phyloP scores from a whole-genome alignment of 37 sponge, comb jelly and placozoan genomes.

The Halichondria panicea region DNA sequence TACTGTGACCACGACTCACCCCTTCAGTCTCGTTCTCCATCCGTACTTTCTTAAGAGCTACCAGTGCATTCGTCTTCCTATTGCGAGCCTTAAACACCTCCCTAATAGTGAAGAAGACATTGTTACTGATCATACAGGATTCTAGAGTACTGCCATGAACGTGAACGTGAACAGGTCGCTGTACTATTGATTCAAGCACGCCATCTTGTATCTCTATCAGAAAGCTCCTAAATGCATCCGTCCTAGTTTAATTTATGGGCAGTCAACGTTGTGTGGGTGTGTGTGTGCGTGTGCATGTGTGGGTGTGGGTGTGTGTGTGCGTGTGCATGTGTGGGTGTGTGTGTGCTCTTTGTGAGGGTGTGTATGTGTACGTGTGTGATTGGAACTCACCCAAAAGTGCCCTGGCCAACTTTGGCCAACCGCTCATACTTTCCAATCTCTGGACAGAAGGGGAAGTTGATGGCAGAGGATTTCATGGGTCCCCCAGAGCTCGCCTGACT shows the following conservation, averaged over 20 bases:
- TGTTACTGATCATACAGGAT: neutral
- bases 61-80: conserved; percentile 65
- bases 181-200: too few relatives aligned
- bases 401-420: conserved; percentile 93
- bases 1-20: conserved; percentile 44
- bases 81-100: conserved; percentile 92
- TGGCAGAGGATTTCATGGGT: conserved; percentile 17
- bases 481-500: too few relatives aligned
- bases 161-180: too few relatives aligned
- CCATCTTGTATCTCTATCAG: too few relatives aligned
- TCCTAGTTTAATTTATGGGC: too few relatives aligned
- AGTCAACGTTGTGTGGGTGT: neutral
- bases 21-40: conserved; percentile 99
- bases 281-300: too few relatives aligned
- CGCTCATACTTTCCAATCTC: conserved; percentile 94
- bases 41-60: conserved; percentile 95
- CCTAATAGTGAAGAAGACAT: conserved; percentile 22
- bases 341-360: neutral
- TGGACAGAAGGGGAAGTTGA: conserved; percentile 79
- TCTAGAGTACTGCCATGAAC: neutral
- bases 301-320: neutral
- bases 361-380: neutral
- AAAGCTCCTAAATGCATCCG: too few relatives aligned
- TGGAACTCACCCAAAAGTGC: conserved; percentile 88
- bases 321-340: neutral